Base-by-base conservation (phyloP, 2,888 invertebrate species). In the Rhagophthalmus giganteus region DNA sequence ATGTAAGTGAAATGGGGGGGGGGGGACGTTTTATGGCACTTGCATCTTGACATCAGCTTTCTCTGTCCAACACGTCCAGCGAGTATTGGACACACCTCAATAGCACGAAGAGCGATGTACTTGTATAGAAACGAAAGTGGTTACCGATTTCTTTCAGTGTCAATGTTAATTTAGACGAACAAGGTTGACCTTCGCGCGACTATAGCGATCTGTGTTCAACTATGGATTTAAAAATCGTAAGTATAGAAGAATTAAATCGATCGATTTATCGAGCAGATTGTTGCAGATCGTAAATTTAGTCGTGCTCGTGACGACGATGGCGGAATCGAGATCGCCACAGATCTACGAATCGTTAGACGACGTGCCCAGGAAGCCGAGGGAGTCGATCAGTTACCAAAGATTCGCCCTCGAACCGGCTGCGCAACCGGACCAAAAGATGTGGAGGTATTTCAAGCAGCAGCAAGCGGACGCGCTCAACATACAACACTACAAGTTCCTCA, bases 61-160 rank as follows among this genome's bases (percentile, higher is more conserved):
- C 51, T 51, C 51, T 51, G 14, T 45, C 33, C 30, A 15, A 13
- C 40, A 34, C 39, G 24, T 16, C 11, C 6, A 38, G 25, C 31
- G 13, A 13, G 15, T 35, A 31, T 39, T 12, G n/a, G 40, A 27
- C 47, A 47, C 47, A 47, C 47, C 47, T 47, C 32, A 35, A 26
- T 20, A 16, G 14, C 8, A 34, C 14, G 8, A 45, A 33, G 47
- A 52, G 40, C 32, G 45, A 41, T 39, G 55, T 42, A 54, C 59
- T 48, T 59, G 59, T 62, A 66, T 69, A 71, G 70, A 73, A 72
- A 71, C 61, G 70, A 70, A 72, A 71, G 71, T 66, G 63, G 63
- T 53, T 57, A 44, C 49, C 50, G 59, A 56, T 64, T 62, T 60
- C 67, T 64, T 64, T 66, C 72, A 72, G 71, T 72, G 68, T 65